Evolutionary conservation across 2,797 vertebrate genomes (phyloP).

Genomic region (Furcifer pardalis): DNA sequence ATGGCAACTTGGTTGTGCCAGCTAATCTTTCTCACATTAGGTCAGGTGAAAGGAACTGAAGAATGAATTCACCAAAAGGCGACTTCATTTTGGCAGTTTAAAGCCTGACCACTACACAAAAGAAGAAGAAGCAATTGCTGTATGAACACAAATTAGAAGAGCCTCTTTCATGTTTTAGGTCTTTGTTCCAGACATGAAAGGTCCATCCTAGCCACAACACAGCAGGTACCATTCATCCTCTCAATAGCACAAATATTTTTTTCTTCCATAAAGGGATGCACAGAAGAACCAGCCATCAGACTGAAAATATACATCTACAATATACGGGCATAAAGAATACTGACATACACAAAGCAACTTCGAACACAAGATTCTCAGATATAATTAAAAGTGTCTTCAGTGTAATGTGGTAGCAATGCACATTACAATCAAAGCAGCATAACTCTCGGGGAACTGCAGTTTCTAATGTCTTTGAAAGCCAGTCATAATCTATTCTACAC

Average conservation of each 20-base stretch:
- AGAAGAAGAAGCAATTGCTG: no score
- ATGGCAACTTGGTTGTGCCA: no score
- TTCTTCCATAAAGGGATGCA: not conserved
- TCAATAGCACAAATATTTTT: not conserved
- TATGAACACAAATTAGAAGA: no score
- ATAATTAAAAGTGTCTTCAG: conserved; percentile 49
- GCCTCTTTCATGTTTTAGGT: no score
- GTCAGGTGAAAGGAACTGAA: no score
- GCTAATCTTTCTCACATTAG: no score
- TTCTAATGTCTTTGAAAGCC: conserved; percentile 66
- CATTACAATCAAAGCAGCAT: conserved; percentile 57
- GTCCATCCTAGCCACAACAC: not conserved
- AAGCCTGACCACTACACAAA: no score
- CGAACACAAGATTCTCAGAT: not conserved
- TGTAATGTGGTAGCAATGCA: conserved; percentile 62
- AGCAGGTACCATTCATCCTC: not conserved
- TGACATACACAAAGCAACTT: conserved; percentile 9
- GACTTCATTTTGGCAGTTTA: no score
- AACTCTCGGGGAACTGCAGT: conserved; percentile 55
- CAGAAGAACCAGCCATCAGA: not conserved
- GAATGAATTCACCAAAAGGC: no score
- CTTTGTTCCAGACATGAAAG: no score
- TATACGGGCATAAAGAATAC: not conserved
- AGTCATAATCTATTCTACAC: conserved; percentile 67
- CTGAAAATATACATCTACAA: not conserved